A percentile compares a stretch with the other conserved stretches of the same genome.
phyloP scores from a whole-genome alignment of 2,888 invertebrate species.

The Cryptops parisi region DNA sequence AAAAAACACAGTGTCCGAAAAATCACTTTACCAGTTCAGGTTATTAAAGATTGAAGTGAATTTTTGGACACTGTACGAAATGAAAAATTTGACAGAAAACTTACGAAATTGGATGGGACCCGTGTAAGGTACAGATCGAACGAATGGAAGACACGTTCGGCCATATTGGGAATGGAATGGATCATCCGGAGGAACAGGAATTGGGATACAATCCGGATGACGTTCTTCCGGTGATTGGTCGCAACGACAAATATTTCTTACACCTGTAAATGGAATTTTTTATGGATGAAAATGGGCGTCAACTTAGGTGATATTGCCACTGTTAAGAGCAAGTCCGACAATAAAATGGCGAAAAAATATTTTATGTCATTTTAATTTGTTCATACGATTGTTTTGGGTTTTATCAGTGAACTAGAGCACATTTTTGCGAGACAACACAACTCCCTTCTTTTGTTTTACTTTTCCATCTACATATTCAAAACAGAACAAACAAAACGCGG shows the following conservation, averaged over 20 bases:
- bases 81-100: too few relatives aligned
- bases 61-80: background rate
- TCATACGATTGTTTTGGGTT: too few relatives aligned
- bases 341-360: background rate
- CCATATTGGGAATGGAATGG: slow-evolving; percentile 67
- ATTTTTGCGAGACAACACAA: too few relatives aligned
- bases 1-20: too few relatives aligned
- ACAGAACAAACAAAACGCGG: background rate
- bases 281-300: too few relatives aligned
- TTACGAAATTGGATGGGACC: slow-evolving; percentile 63
- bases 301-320: too few relatives aligned
- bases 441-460: too few relatives aligned
- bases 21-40: too few relatives aligned
- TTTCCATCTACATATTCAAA: too few relatives aligned
- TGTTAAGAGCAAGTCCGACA: too few relatives aligned
- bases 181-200: slow-evolving; percentile 54
- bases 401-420: too few relatives aligned
- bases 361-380: background rate
- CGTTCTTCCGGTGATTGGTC: slow-evolving; percentile 37
- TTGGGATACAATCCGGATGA: slow-evolving; percentile 65
- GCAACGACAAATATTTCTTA: slow-evolving; percentile 39
- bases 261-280: slow-evolving; percentile 18
- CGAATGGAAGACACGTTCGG: slow-evolving; percentile 60
- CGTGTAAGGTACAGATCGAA: slow-evolving; percentile 57
- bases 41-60: too few relatives aligned